A percentile compares a stretch with the other conserved stretches of the same genome.
phyloP scores from a whole-genome alignment of 2,888 invertebrate genomes.

The Callinectes sapidus region DNA sequence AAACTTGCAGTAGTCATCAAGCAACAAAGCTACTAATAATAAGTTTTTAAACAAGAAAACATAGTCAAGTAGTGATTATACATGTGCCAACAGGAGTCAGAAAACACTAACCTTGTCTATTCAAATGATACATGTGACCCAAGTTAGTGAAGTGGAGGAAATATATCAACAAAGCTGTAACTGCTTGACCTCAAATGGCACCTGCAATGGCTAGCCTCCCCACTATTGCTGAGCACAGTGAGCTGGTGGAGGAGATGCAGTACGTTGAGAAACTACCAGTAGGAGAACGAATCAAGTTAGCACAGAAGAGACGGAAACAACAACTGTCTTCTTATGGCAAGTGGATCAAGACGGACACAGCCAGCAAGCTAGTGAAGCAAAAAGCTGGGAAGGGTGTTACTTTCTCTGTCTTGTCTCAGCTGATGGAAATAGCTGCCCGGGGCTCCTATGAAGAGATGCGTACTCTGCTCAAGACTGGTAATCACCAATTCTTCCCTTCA shows the following conservation, averaged over 20 bases:
- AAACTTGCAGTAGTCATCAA: not conserved
- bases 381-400: not conserved
- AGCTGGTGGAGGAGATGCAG: slow-evolving; percentile 59
- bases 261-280: slow-evolving; percentile 58
- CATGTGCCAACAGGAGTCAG: not conserved
- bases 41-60: not conserved
- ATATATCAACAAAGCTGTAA: not conserved
- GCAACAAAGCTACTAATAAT: not conserved
- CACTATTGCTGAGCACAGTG: slow-evolving; percentile 60
- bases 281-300: slow-evolving; percentile 53
- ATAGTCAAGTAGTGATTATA: not conserved
- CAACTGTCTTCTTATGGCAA: slow-evolving; percentile 51
- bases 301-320: slow-evolving; percentile 59
- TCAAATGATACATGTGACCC: not conserved
- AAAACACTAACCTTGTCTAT: not conserved
- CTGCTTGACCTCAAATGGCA: not conserved
- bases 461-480: slow-evolving; percentile 55
- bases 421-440: slow-evolving; percentile 58
- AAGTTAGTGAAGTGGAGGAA: not conserved
- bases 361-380: not conserved
- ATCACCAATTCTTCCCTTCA: not conserved
- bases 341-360: slow-evolving; percentile 55
- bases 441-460: slow-evolving; percentile 56
- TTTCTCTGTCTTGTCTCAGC: slow-evolving; percentile 45
- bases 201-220: not conserved